Evolutionary conservation across 2,113 vertebrate genomes (phyloP).

Genomic region (Tinamus guttatus): DNA sequence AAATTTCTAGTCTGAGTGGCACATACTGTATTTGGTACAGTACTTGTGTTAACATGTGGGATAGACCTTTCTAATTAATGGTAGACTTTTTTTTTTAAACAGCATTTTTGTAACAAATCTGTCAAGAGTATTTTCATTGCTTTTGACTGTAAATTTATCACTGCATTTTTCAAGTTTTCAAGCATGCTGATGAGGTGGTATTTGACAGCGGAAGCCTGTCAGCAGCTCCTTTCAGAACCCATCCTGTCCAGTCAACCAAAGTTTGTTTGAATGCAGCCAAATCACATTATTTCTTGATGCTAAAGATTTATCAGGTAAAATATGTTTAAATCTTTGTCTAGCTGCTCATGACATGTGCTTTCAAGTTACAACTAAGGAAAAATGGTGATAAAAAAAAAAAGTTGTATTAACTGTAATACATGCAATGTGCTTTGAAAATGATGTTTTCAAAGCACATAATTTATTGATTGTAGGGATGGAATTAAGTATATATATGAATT

Average conservation of each 20-base stretch:
- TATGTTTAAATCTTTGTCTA: constrained; percentile 62
- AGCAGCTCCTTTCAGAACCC: constrained; percentile 67
- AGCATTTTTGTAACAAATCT: constrained; percentile 74
- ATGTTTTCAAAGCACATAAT: constrained; percentile 62
- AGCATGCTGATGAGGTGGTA: constrained; percentile 37
- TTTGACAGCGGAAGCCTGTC: constrained; percentile 63
- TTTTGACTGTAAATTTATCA: constrained; percentile 75
- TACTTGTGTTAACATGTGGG: constrained; percentile 57
- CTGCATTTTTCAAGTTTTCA: constrained; percentile 70
- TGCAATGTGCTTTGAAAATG: constrained; percentile 62
- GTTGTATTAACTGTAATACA: constrained; percentile 54
- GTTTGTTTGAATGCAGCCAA: constrained; percentile 71
- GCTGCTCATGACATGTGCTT: constrained; percentile 65
- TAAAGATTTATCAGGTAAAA: constrained; percentile 73
- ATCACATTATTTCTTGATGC: constrained; percentile 58
- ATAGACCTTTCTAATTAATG: constrained; percentile 70
- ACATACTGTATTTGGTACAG: constrained; percentile 64
- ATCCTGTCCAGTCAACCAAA: constrained; percentile 78
- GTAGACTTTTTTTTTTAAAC: constrained; percentile 44
- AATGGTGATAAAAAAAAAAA: neutral
- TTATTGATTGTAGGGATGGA: constrained; percentile 69
- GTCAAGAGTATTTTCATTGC: constrained; percentile 73
- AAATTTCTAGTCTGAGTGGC: constrained; percentile 54
- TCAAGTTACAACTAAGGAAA: constrained; percentile 57
- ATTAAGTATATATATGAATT: constrained; percentile 66